Base-by-base conservation (phyloP, 2,888 invertebrate genomes). In the Lottia gigantea region DNA sequence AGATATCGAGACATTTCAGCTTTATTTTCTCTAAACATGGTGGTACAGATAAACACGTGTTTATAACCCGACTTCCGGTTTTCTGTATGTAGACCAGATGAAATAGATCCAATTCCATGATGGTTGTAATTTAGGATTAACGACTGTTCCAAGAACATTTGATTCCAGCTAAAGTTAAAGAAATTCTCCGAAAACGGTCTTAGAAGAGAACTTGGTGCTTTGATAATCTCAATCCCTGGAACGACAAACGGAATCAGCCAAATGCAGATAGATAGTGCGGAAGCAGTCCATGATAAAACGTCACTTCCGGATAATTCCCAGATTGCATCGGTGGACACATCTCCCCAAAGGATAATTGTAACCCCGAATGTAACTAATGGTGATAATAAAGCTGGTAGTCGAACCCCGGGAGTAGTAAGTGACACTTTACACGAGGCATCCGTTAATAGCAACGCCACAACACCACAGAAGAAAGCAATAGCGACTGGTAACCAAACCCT, bases 1-100 rank as follows among this genome's bases (percentile, higher is more conserved):
- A 79, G 65, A 16, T 75, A 71, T 23, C 77, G 64, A 8, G 66
- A 72, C 78, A 79, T 79, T 65, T 79, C 79, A 25, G 70, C 61
- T 16, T 73, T 73, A 14, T 73, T 70, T 66, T 79, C 79, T 23
- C 75, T 68, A 64, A 75, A 78, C 79, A 79, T 79, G 2, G 79
- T 79, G 2, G 79, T 79, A 66, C 79, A 79, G 6, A 79, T 72
- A 45, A 79, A 79, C 15, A 79, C 71, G 14, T 67, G 68, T 40
- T 71, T 78, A 55, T 23, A 23, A 8, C 23, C 46, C 25, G 31
- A 12, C 25, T 61, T 16, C 25, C 26, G 8, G 62, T 23, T 23
- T 15, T 16, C 45, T 45, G 46, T 26, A 19, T 66, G 55, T 46
- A 55, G 23, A 14, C 62, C 64, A 65, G 40, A 45, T 15, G 45